A percentile compares a stretch with the other conserved stretches of the same genome.
Evolutionary conservation across 1,140 invertebrate species (phyloP).

Genomic region (Heliconius eleuchia): DNA sequence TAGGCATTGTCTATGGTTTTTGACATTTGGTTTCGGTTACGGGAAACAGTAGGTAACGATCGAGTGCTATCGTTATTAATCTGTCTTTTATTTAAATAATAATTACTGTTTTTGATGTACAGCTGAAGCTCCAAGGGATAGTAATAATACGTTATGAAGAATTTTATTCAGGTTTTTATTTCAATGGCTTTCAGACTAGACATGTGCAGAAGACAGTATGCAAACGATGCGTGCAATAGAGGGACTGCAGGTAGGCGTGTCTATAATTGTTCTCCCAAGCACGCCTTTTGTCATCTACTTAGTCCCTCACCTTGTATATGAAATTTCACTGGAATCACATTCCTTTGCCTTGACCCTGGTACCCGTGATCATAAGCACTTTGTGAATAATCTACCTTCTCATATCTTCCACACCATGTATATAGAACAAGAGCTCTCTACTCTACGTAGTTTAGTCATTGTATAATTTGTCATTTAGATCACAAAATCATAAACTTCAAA

Average conservation of each 20-base stretch:
- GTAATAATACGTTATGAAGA: conserved; percentile 38
- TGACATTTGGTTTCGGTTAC: conserved; percentile 37
- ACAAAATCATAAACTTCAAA: conserved; percentile 28
- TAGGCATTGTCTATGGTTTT: conserved; percentile 42
- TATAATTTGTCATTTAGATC: conserved; percentile 25
- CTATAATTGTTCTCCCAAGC: conserved; percentile 62
- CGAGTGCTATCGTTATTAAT: neutral
- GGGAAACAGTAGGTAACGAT: conserved; percentile 22
- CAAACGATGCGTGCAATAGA: conserved; percentile 97
- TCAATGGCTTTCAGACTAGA: conserved; percentile 91
- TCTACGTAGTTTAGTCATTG: conserved; percentile 48
- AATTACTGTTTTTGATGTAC: neutral
- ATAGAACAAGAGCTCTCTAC: conserved; percentile 48
- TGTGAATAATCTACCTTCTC: conserved; percentile 70
- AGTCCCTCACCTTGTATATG: conserved; percentile 68
- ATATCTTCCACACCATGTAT: conserved; percentile 49
- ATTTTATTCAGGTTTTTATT: conserved; percentile 65
- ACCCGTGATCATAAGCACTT: conserved; percentile 70
- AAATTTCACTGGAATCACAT: conserved; percentile 51
- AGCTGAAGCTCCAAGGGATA: neutral
- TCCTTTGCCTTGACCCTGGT: conserved; percentile 39
- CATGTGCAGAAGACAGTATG: conserved; percentile 98
- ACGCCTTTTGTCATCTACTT: conserved; percentile 65
- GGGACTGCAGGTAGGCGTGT: conserved; percentile 95
- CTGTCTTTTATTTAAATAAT: neutral